A percentile compares a stretch with the other conserved stretches of the same genome.
These are phyloP conservation scores for Lamprologus speciosus DNA, from an alignment of 2,113 vertebrate genomes.

Conservation along the genomic window DNA sequence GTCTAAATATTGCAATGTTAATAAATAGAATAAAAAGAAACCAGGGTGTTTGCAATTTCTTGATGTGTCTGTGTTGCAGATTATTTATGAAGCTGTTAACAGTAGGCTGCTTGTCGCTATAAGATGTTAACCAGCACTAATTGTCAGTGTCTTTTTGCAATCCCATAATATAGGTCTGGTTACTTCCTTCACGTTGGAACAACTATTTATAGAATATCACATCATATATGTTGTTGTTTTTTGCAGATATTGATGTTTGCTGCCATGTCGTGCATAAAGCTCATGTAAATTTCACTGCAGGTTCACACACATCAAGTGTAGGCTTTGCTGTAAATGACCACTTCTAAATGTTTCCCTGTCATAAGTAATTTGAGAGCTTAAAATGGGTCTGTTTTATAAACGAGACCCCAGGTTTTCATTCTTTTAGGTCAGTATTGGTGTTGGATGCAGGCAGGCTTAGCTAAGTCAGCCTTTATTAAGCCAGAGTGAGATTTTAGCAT, in stretches of 20 bases:
- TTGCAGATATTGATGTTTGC: neutral
- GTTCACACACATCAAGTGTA: neutral
- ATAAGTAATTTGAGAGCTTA: neutral
- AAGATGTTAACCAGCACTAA: neutral
- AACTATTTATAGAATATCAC: neutral
- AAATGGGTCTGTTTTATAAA: neutral
- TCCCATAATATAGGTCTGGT: neutral
- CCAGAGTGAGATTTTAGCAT: neutral
- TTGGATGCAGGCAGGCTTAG: neutral
- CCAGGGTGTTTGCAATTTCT: neutral
- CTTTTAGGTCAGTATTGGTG: neutral
- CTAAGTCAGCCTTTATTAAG: neutral
- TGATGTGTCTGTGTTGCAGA: neutral
- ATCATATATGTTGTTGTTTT: neutral
- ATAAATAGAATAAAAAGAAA: neutral
- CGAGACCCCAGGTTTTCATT: neutral
- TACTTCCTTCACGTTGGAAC: neutral
- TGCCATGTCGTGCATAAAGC: neutral
- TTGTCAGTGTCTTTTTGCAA: neutral
- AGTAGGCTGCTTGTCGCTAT: neutral
- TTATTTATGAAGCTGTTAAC: neutral
- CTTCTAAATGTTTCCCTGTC: neutral
- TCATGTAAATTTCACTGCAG: neutral
- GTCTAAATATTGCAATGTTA: neutral
- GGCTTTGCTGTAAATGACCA: neutral